These are phyloP conservation scores for Pristionchus maxplancki DNA, from an alignment of 2,888 invertebrate genomes.

Conservation along the genomic window DNA sequence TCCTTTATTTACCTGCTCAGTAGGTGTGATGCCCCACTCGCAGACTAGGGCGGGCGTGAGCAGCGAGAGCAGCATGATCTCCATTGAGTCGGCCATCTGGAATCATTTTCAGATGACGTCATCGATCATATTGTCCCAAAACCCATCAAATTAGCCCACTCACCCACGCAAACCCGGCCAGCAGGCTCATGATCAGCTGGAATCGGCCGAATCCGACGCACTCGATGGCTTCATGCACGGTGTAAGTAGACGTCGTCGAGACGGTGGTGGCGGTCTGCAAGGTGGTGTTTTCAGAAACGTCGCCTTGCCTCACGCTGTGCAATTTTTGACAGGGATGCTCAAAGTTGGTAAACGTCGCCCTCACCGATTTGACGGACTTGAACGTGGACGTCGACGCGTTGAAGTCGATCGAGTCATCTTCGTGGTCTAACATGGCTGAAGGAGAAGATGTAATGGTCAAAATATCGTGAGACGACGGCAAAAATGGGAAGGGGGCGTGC, in stretches of 20 bases:
- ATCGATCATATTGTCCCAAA: background rate
- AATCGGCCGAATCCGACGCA: slow-evolving; percentile 79
- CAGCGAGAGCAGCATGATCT: slow-evolving; percentile 94
- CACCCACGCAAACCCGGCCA: slow-evolving; percentile 80
- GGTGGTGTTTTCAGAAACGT: background rate
- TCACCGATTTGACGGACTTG: background rate
- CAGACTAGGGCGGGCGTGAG: slow-evolving; percentile 93
- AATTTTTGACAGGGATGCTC: background rate
- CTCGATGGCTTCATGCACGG: slow-evolving; percentile 79
- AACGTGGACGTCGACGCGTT: background rate
- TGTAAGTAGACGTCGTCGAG: slow-evolving; percentile 59
- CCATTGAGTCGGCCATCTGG: slow-evolving; percentile 98
- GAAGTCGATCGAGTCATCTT: background rate
- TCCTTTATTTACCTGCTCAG: slow-evolving; percentile 38
- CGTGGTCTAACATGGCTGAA: slow-evolving; percentile 3
- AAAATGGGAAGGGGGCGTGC: background rate
- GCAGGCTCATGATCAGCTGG: slow-evolving; percentile 78
- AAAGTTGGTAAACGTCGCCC: background rate
- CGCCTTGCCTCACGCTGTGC: background rate
- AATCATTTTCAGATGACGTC: slow-evolving; percentile 74
- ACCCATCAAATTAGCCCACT: background rate
- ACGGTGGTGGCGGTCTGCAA: background rate
- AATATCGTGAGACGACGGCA: background rate
- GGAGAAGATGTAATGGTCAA: background rate
- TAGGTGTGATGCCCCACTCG: slow-evolving; percentile 88